Percentiles rank a stretch among this genome's conserved stretches.
Conservation (phyloP, 2,888 invertebrate genomes). For the Parnassius mnemosyne region DNA sequence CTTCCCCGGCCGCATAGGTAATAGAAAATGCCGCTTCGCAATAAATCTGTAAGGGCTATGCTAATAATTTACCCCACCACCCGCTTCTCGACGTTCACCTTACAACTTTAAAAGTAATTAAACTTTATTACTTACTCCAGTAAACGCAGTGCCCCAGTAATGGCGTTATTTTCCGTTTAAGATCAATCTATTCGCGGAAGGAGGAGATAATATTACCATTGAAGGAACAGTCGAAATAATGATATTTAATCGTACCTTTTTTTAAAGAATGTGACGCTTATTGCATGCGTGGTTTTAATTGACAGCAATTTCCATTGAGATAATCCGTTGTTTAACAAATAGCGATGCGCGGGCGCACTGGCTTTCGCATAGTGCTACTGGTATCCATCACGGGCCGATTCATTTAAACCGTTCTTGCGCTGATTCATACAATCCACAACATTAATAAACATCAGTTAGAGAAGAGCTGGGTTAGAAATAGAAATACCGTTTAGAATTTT, state of each 20-base stretch:
- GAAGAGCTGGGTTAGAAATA: neutral
- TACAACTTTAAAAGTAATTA: conserved; percentile 26
- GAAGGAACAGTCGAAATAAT: neutral
- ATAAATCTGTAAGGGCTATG: conserved; percentile 57
- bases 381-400: conserved; percentile 55
- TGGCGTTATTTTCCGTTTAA: conserved; percentile 2
- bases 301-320: conserved; percentile 10
- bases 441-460: conserved; percentile 35
- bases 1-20: conserved; percentile 61
- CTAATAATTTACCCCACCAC: conserved; percentile 45
- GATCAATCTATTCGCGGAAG: neutral
- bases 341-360: conserved; percentile 51
- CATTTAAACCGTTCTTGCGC: conserved; percentile 42
- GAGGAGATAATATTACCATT: neutral
- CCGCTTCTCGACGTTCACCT: conserved; percentile 23
- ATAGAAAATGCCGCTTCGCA: conserved; percentile 68
- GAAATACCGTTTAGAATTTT: too few species aligned
- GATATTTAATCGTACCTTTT: conserved; percentile 2
- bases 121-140: conserved; percentile 21
- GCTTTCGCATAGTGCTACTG: conserved; percentile 53
- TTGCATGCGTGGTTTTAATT: conserved; percentile 6
- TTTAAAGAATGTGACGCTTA: conserved; percentile 30
- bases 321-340: conserved; percentile 57
- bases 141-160: neutral
- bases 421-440: conserved; percentile 45